A percentile compares a stretch with the other conserved stretches of the same genome.
phyloP scores from a whole-genome alignment of 2,113 vertebrate genomes.

The Elgaria multicarinata region DNA sequence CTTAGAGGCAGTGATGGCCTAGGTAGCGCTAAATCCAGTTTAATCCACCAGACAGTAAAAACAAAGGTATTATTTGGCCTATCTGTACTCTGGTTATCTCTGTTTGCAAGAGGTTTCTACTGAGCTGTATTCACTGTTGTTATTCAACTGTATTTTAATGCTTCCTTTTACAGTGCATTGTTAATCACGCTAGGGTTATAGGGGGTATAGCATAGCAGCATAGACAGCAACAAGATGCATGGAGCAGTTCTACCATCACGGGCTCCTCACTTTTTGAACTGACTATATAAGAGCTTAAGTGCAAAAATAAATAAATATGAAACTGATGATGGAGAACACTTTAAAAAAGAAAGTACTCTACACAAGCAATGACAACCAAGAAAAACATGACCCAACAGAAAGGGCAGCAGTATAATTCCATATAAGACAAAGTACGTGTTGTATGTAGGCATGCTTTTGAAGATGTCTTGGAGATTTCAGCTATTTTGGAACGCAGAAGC shows the following conservation, averaged over 20 bases:
- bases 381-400: background rate
- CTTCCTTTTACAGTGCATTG: background rate
- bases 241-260: background rate
- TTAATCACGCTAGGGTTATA: background rate
- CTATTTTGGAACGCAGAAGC: background rate
- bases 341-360: background rate
- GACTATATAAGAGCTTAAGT: background rate
- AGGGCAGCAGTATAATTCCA: background rate
- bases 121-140: background rate
- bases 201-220: no score
- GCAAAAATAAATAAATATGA: background rate
- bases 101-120: background rate
- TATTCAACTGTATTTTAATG: background rate
- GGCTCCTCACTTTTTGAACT: background rate
- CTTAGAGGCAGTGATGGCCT: background rate
- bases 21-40: background rate
- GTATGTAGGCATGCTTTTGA: background rate
- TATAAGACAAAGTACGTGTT: background rate
- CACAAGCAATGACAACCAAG: background rate
- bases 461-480: background rate
- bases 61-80: background rate
- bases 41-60: background rate
- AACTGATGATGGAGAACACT: background rate
- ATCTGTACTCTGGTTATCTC: background rate
- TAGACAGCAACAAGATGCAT: background rate